Evolutionary conservation across 2,113 vertebrate genomes (phyloP).

Genomic region (Phalacrocorax pelagicus): DNA sequence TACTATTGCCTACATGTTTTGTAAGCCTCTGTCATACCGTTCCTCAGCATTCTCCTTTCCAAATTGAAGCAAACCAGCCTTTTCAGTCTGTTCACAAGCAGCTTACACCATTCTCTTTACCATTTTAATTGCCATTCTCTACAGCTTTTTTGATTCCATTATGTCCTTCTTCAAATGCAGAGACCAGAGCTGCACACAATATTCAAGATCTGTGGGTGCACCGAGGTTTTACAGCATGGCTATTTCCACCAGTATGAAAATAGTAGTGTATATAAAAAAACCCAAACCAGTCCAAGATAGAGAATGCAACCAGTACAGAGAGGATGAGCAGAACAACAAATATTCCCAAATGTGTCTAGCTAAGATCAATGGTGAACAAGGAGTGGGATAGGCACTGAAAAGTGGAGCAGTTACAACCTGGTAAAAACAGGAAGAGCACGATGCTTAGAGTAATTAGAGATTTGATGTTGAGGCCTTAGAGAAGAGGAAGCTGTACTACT

Average conservation of each 20-base stretch:
- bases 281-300: not conserved
- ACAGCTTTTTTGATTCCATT: not conserved
- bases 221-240: not conserved
- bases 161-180: not conserved
- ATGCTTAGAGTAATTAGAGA: not conserved
- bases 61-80: fast-evolving
- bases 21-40: not conserved
- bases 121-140: not conserved
- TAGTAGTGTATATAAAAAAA: not conserved
- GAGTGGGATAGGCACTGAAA: not conserved
- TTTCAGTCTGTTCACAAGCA: not conserved
- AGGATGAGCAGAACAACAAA: not conserved
- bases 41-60: not conserved
- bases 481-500: not conserved
- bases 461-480: not conserved
- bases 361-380: not conserved
- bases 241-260: not conserved
- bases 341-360: not conserved
- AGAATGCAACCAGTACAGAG: not conserved
- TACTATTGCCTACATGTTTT: not conserved
- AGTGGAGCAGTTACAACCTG: not conserved
- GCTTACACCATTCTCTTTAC: not conserved
- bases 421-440: not conserved
- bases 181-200: not conserved
- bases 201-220: not conserved